Conservation (phyloP, 1,140 invertebrate genomes). For the Marisa cornuarietis region DNA sequence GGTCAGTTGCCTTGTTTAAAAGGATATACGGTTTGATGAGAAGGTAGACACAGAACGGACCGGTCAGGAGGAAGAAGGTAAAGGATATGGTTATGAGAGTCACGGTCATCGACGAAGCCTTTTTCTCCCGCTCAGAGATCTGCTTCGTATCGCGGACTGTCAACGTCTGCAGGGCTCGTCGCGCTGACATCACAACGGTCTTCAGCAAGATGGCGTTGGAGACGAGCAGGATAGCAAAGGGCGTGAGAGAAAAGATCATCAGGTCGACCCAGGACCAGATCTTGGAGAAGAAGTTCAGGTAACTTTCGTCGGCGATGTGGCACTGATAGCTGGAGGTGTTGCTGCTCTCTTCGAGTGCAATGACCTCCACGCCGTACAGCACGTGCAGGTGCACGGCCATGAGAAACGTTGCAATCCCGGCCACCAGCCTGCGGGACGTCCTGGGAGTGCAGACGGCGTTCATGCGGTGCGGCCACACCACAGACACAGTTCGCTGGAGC, state of each 20-base stretch:
- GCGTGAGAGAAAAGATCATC: neutral
- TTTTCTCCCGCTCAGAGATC: neutral
- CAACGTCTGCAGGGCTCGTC: neutral
- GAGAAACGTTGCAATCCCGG: neutral
- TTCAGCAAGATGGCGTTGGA: constrained; percentile 1
- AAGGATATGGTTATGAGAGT: neutral
- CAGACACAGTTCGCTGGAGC: constrained; percentile 3
- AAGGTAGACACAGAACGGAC: neutral
- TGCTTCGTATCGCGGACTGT: neutral
- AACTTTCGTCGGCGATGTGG: too few relatives aligned
- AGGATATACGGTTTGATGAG: neutral
- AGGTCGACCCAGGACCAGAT: constrained; percentile 5
- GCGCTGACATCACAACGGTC: neutral
- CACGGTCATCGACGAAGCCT: constrained; percentile 1
- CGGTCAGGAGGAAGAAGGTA: constrained; percentile 1
- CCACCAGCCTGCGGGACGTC: neutral
- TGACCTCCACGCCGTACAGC: too few relatives aligned
- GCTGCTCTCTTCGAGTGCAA: too few relatives aligned
- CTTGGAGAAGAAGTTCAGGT: neutral
- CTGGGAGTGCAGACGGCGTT: neutral
- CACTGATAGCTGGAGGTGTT: too few relatives aligned
- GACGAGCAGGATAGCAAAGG: neutral
- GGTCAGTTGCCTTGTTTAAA: too few relatives aligned
- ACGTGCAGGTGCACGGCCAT: too few relatives aligned
- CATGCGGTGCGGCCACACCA: constrained; percentile 10